Evolutionary conservation across 2,113 vertebrate genomes (phyloP).

Genomic region (Nesoenas mayeri): DNA sequence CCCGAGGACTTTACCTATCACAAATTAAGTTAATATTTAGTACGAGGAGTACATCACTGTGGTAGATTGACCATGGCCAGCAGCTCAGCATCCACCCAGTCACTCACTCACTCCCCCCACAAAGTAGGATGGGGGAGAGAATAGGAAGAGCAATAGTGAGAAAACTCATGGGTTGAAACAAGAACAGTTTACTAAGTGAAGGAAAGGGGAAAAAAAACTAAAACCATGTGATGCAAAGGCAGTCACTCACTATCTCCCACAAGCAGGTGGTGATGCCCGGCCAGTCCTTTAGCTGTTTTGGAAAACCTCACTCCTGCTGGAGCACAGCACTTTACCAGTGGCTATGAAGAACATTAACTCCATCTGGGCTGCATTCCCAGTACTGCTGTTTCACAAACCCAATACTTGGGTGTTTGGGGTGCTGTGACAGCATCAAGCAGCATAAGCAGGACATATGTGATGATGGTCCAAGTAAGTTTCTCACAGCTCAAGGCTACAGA

Average conservation of each 20-base stretch:
- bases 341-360: background rate
- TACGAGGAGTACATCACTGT: background rate
- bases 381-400: background rate
- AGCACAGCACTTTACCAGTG: background rate
- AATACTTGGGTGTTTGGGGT: fast-evolving
- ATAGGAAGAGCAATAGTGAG: background rate
- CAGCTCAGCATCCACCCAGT: background rate
- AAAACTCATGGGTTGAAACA: background rate
- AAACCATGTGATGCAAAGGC: background rate
- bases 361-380: no score
- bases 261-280: no score
- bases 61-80: background rate
- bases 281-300: background rate
- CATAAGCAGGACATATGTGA: background rate
- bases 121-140: background rate
- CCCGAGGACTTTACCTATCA: background rate
- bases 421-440: background rate
- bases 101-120: background rate
- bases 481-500: background rate
- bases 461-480: background rate
- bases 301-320: background rate
- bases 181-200: background rate
- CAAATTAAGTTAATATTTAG: background rate
- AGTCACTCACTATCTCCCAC: background rate
- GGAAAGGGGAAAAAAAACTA: background rate